Base-by-base conservation (phyloP, 2,113 vertebrate species). In the Sarotherodon lohbergeri region DNA sequence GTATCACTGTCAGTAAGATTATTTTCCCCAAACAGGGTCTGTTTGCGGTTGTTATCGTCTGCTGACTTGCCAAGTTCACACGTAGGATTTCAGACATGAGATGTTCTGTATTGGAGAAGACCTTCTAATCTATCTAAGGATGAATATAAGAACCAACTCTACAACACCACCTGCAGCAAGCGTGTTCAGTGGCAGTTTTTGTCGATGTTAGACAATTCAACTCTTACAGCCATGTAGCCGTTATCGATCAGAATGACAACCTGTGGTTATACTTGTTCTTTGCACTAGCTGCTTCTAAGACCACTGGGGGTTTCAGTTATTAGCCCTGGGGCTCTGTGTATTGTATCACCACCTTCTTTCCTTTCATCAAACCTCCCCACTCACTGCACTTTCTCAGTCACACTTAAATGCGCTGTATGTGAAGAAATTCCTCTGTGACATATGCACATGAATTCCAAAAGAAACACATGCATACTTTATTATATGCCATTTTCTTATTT, bases 211-310 rank as follows among this genome's bases (percentile, higher is more conserved):
- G 63, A 78, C 10, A 76, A 78, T 84, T 59, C 79, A 68, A 82
- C 46, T 76, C 50, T 66, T 36, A 4, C 54, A 66, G 34, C 55
- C 27, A 82, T 80, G 54, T 82, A 63, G 85, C 82, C 27, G 14
- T 34, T 46, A 87, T 87, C 79, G 52, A 81, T 89, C 76, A 55
- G 41, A 16, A 34, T 82, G 80, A 89, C 83, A 89, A 68, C 41
- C 48, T 80, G 84, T 68, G 55, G 63, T 90, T 85, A 48, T 29
- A 8, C 78, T 32, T 52, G 34, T 39, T 82, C 54, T 76, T 76
- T 78, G 48, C 71, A 56, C 54, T 85, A 46, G 27, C 16, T 32
- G 22, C 27, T 50, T 79, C 56, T 24, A 61, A 22, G 52, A 57
- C 86, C 66, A 46, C 68, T 55, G 81, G 83, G 85, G 80, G 22